Conservation (phyloP, 2,888 invertebrate genomes). For the Operophtera brumata region DNA sequence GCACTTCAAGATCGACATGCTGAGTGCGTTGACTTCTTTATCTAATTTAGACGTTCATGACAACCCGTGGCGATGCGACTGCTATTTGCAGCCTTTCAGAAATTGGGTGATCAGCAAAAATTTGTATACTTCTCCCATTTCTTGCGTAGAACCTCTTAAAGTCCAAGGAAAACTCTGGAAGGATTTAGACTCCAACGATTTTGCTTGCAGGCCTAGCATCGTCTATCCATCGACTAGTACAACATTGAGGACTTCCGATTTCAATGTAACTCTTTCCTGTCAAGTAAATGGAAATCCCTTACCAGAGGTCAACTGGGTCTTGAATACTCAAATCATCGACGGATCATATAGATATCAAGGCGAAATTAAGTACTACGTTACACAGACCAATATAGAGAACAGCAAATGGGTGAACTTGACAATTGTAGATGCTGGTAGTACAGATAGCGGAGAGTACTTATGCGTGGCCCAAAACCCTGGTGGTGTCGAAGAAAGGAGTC, state of each 20-base stretch:
- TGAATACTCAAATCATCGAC: slow-evolving; percentile 83
- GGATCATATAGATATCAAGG: slow-evolving; percentile 74
- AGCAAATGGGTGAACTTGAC: slow-evolving; percentile 85
- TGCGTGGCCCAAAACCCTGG: slow-evolving; percentile 92
- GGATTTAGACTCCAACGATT: slow-evolving; percentile 84
- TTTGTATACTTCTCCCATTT: slow-evolving; percentile 87
- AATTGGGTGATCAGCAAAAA: slow-evolving; percentile 87
- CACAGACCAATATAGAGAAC: slow-evolving; percentile 58
- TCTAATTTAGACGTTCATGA: slow-evolving; percentile 87
- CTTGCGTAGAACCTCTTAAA: slow-evolving; percentile 85
- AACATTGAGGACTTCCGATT: slow-evolving; percentile 82
- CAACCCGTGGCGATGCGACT: slow-evolving; percentile 95
- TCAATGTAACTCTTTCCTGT: slow-evolving; percentile 87
- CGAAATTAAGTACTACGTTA: slow-evolving; percentile 71
- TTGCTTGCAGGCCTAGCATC: slow-evolving; percentile 91
- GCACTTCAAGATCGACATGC: slow-evolving; percentile 83
- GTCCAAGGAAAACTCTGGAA: slow-evolving; percentile 87
- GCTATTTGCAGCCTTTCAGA: slow-evolving; percentile 88
- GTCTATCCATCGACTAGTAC: slow-evolving; percentile 82
- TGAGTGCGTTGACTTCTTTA: slow-evolving; percentile 83
- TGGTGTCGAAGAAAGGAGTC: slow-evolving; percentile 88
- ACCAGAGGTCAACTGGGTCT: slow-evolving; percentile 88
- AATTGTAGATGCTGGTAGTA: slow-evolving; percentile 81
- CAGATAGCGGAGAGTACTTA: slow-evolving; percentile 87
- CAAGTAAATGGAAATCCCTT: slow-evolving; percentile 87